Evolutionary conservation across 2,888 invertebrate genomes (phyloP).

Genomic region (Volucella inflata): DNA sequence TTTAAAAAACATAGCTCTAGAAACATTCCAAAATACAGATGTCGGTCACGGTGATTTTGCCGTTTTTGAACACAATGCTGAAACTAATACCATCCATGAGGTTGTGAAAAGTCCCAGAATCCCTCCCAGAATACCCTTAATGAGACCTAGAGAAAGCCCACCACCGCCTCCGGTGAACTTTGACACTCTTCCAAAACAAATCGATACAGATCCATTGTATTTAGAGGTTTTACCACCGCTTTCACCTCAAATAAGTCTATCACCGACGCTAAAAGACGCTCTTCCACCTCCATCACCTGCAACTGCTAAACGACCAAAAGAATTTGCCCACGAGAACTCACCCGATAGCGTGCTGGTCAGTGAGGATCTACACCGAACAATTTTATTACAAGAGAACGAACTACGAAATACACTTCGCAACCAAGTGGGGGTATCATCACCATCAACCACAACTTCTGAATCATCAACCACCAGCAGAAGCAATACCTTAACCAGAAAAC

Average conservation of each 20-base stretch:
- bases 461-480: conserved; percentile 58
- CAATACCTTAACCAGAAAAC: conserved; percentile 74
- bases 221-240: conserved; percentile 81
- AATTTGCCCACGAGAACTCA: conserved; percentile 83
- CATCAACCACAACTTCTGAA: conserved; percentile 73
- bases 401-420: conserved; percentile 81
- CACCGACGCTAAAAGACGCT: conserved; percentile 70
- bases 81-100: conserved; percentile 82
- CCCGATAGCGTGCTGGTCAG: conserved; percentile 82
- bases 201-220: conserved; percentile 78
- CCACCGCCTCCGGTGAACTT: conserved; percentile 83
- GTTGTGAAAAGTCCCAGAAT: conserved; percentile 77
- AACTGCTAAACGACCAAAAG: conserved; percentile 79
- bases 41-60: conserved; percentile 83
- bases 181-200: conserved; percentile 80
- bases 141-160: conserved; percentile 82
- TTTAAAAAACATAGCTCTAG: conserved; percentile 81
- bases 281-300: conserved; percentile 77
- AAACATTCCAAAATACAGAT: conserved; percentile 81
- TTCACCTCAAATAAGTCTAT: conserved; percentile 74
- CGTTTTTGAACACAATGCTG: conserved; percentile 82
- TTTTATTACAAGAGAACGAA: conserved; percentile 82
- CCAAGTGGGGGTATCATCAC: conserved; percentile 79
- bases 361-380: conserved; percentile 82
- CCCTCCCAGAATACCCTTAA: conserved; percentile 54